Evolutionary conservation across 2,888 invertebrate genomes (phyloP).

Genomic region (Saturnia pavonia): DNA sequence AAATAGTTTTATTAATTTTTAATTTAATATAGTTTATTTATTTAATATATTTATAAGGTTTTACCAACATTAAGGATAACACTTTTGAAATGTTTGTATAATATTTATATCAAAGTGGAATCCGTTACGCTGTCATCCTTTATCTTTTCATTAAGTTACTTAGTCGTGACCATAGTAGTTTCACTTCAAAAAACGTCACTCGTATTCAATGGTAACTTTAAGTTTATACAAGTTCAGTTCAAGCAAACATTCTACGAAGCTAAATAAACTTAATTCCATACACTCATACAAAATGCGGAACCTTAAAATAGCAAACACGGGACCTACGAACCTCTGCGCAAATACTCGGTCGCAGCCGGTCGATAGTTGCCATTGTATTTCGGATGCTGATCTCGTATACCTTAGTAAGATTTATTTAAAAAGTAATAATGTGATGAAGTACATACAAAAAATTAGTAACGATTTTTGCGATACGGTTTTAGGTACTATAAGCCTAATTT

Average conservation of each 20-base stretch:
- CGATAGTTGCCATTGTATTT: constrained; percentile 19
- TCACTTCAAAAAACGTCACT: background rate
- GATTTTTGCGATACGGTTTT: background rate
- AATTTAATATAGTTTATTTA: no score
- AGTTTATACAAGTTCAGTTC: background rate
- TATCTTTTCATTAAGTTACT: no score
- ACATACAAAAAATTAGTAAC: background rate
- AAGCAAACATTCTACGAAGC: background rate
- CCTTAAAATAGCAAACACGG: constrained; percentile 7
- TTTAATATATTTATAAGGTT: no score
- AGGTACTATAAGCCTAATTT: no score
- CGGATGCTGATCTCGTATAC: background rate
- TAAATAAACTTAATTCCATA: constrained; percentile 3
- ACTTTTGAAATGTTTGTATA: no score
- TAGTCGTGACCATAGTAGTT: no score
- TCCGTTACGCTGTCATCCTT: no score
- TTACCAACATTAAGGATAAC: no score
- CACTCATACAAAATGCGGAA: background rate
- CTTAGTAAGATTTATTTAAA: background rate
- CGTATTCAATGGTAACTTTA: background rate
- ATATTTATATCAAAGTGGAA: no score
- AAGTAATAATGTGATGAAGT: background rate
- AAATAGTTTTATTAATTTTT: no score
- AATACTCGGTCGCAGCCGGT: constrained; percentile 16
- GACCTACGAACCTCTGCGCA: background rate